A percentile compares a stretch with the other conserved stretches of the same genome.
These are phyloP conservation scores for Cepphus grylle DNA, from an alignment of 2,113 vertebrate genomes.

Conservation along the genomic window DNA sequence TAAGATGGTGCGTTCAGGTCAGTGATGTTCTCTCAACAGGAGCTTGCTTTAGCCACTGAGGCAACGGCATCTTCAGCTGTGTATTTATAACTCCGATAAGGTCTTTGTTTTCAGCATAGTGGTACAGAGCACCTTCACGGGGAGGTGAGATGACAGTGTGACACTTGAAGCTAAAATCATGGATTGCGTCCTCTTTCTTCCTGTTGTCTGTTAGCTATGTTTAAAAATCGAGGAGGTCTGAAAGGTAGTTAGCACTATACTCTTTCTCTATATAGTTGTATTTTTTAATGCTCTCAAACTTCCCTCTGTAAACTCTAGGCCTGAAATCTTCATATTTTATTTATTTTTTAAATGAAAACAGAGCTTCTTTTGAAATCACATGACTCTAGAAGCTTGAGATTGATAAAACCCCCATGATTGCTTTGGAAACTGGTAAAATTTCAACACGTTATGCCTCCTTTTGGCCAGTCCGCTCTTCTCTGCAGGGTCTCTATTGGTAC, in stretches of 20 bases:
- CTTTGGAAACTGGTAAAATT: not conserved
- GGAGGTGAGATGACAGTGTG: not conserved
- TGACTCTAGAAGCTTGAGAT: not conserved
- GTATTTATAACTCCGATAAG: not conserved
- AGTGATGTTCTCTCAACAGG: not conserved
- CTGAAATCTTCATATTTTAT: not conserved
- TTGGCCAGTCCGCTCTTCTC: not conserved
- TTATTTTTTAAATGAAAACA: not conserved
- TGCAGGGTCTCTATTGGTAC: accelerated
- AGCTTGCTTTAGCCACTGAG: not conserved
- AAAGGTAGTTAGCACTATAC: not conserved
- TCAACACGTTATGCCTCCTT: not conserved
- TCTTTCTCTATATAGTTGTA: not conserved
- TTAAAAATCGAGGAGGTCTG: not conserved
- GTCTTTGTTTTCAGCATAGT: not conserved
- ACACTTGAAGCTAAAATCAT: not conserved
- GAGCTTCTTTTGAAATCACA: not conserved
- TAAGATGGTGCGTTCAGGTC: not conserved
- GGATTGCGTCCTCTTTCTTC: not conserved
- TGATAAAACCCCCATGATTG: not conserved
- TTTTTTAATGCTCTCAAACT: not conserved
- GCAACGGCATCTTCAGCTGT: not conserved
- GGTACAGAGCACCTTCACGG: not conserved
- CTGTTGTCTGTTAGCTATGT: not conserved
- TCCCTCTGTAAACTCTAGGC: not conserved